Base-by-base conservation (phyloP, 2,888 invertebrate species). In the Drosophila kanekoi region DNA sequence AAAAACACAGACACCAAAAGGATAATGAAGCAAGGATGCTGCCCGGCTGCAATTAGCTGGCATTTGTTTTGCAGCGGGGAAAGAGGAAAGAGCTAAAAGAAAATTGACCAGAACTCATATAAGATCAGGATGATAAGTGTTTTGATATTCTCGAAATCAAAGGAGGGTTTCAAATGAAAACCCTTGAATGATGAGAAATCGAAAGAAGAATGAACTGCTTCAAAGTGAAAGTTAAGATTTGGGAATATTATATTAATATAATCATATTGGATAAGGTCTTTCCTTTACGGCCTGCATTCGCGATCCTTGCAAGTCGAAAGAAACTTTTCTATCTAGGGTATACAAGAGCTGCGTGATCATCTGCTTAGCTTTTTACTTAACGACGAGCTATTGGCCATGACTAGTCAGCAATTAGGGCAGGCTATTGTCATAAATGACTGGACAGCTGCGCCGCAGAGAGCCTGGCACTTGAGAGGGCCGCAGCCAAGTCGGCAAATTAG, bases 381-480 rank as follows among this genome's bases (percentile, higher is more conserved):
- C 20, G 41, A 23, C 44, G 47, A 61, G 51, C 57, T 67, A 67
- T 72, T 14, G 77, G 72, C 60, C 67, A 72, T 85, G 80, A 80
- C 86, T 82, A 82, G 81, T 83, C 86, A 83, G 86, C 86, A 82
- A 86, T 82, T 82, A 86, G 76, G 78, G 62, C 65, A 58, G 64
- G 44, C 73, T 68, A 80, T 85, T 82, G 78, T 85, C 69, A 65
- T 60, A 16, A 57, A 49, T 53, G 49, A 51, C 51, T 77, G 67
- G 78, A 59, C 81, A 81, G 81, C 79, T 82, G 75, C 69, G 43
- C 23, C 33, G 23, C 16, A 28, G 14, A 51, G 43, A 51, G 32
- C 18, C 43, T 23, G 40, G 23, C 44, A 64, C 65, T 65, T 45
- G 53, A 57, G 16, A 35, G 44, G 44, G 57, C 52, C 38, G 38